Evolutionary conservation across 1,140 invertebrate genomes (phyloP), one percentile per base, ranked within the genome.

Genomic region (Gyrodactylus salaris): DNA sequence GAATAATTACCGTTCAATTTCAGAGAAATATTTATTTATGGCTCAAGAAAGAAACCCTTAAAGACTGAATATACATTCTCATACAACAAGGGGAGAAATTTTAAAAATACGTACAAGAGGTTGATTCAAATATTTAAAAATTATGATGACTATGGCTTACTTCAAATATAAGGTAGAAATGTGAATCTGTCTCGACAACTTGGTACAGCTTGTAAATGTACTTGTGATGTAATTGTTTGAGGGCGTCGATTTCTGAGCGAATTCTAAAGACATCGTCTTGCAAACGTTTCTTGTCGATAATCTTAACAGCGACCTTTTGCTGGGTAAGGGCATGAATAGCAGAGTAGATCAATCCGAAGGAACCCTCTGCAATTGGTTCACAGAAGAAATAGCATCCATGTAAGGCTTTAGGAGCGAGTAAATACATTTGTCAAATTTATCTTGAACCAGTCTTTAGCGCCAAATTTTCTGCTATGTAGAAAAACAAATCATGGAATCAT

Each of bases 231-330:
- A 91, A 79, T 27, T 83, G 83, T 78, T 88, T 88, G 78, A 91
- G 83, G 1, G 89, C 88, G 77, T 86, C 85, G 26, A 91, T 85
- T 80, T 91, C 89, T 69, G 86, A 80, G 77, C 85, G 84, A 1
- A 90, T 86, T 76, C 88, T 79, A 23, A 85, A 86, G 34, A 90
- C 81, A 79, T 91, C 88, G 77, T 86, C 85, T 87, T 88, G 76
- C 26, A 77, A 74, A 21, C 79, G 78, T 72, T 80, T 80, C 80
- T 89, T 89, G 75, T 88, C 86, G 84, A 89, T 88, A 27, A 88
- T 87, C 82, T 89, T 89, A 73, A 89, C 84, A n/a, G 88, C 88
- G 73, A 89, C 87, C 78, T 87, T 87, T 77, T 88, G 86, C 54
- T 86, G 86, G 68, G 88, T 88, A 1, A 86, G 79, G 19, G 85